Evolutionary conservation across 2,113 vertebrate genomes (phyloP).

Genomic region (Gymnobelideus leadbeateri): DNA sequence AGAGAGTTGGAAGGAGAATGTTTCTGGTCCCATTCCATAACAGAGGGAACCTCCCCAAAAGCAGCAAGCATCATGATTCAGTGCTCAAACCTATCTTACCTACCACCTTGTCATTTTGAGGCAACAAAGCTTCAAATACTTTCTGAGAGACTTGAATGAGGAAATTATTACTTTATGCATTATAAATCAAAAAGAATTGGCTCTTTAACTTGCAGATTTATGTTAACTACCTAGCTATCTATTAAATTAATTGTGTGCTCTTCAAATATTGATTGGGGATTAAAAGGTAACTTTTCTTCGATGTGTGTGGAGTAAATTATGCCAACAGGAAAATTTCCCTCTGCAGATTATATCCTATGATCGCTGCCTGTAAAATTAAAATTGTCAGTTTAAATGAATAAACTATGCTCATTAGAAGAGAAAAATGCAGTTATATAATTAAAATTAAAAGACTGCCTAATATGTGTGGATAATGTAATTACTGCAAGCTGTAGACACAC

Average conservation of each 20-base stretch:
- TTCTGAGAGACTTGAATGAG: constrained; percentile 75
- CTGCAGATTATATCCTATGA: constrained; percentile 83
- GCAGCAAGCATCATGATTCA: constrained; percentile 71
- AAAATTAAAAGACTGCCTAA: constrained; percentile 84
- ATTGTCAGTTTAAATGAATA: constrained; percentile 85
- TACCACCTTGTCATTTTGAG: constrained; percentile 78
- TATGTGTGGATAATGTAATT: constrained; percentile 84
- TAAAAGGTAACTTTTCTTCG: constrained; percentile 86
- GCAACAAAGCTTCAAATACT: constrained; percentile 76
- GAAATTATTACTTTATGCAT: constrained; percentile 80
- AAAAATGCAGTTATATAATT: constrained; percentile 86
- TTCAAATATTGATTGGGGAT: constrained; percentile 86
- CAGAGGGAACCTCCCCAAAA: constrained; percentile 66
- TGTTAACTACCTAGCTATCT: constrained; percentile 85
- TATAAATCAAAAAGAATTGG: constrained; percentile 84
- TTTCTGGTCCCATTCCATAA: constrained; percentile 67
- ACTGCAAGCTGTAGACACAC: constrained; percentile 68
- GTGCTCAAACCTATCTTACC: constrained; percentile 72
- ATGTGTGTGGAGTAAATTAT: constrained; percentile 84
- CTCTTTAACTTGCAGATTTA: constrained; percentile 87
- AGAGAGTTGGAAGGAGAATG: constrained; percentile 66
- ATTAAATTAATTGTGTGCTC: constrained; percentile 82
- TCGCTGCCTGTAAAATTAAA: constrained; percentile 86
- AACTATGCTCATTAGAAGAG: constrained; percentile 85
- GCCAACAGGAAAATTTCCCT: constrained; percentile 83